Conservation (phyloP, 1,140 invertebrate species). For the Ceratina japonica region DNA sequence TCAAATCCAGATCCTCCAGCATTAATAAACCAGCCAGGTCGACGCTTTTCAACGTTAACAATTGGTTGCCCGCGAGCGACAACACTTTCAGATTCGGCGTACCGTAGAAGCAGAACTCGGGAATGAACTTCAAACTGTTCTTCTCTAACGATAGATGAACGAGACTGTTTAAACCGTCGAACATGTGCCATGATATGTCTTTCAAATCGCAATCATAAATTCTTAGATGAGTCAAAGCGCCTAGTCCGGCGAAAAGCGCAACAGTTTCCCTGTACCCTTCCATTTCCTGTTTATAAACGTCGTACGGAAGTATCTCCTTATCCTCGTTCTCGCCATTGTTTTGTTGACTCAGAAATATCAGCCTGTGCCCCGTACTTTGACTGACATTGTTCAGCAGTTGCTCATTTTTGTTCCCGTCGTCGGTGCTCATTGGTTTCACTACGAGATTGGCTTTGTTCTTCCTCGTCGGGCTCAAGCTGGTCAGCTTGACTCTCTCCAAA, state of each 20-base stretch:
- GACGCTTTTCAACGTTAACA: slow-evolving; percentile 83
- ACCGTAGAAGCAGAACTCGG: slow-evolving; percentile 85
- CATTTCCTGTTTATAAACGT: slow-evolving; percentile 81
- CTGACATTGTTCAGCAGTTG: slow-evolving; percentile 38
- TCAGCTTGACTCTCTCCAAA: slow-evolving; percentile 71
- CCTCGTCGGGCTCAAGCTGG: slow-evolving; percentile 62
- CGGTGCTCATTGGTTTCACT: slow-evolving; percentile 69
- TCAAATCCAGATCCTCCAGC: slow-evolving; percentile 83
- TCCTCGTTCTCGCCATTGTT: slow-evolving; percentile 71
- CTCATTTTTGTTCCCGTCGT: slow-evolving; percentile 20
- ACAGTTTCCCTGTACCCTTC: slow-evolving; percentile 76
- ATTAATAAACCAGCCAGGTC: slow-evolving; percentile 84
- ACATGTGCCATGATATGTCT: slow-evolving; percentile 85
- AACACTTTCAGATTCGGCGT: slow-evolving; percentile 82
- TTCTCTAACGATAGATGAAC: slow-evolving; percentile 82
- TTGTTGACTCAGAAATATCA: slow-evolving; percentile 75
- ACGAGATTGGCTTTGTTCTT: slow-evolving; percentile 72
- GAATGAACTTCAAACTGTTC: slow-evolving; percentile 83
- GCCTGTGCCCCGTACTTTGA: slow-evolving; percentile 68
- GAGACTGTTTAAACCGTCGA: slow-evolving; percentile 82
- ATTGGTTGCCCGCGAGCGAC: slow-evolving; percentile 83
- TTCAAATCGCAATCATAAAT: slow-evolving; percentile 82
- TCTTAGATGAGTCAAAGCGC: slow-evolving; percentile 80
- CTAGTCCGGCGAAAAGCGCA: slow-evolving; percentile 80
- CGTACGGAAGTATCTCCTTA: slow-evolving; percentile 83